Evolutionary conservation across 2,888 invertebrate species (phyloP).

Genomic region (Clistopyga incitator): DNA sequence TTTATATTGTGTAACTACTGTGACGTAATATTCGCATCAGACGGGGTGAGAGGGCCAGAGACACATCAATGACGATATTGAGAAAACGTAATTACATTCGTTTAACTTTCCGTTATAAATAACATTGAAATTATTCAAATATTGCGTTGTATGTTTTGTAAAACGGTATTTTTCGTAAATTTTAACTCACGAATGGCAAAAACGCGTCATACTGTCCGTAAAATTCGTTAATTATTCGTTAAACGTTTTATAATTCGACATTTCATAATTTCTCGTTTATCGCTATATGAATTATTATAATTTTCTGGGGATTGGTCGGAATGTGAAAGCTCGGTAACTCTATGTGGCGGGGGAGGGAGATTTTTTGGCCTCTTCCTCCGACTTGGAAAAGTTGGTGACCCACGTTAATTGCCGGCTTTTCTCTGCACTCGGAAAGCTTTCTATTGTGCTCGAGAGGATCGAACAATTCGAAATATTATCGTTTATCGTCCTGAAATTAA

Average conservation of each 20-base stretch:
- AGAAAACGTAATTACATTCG: no score
- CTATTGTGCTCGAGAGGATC: not conserved
- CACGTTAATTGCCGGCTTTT: not conserved
- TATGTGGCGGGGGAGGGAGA: not conserved
- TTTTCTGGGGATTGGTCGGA: not conserved
- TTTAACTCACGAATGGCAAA: no score
- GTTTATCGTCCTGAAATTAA: not conserved
- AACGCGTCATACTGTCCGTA: no score
- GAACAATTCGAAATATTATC: conserved; percentile 12
- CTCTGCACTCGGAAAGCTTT: not conserved
- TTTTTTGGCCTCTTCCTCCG: not conserved
- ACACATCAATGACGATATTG: conserved; percentile 14
- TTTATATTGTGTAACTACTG: not conserved
- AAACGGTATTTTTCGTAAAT: no score
- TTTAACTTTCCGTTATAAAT: no score
- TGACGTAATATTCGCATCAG: conserved; percentile 5
- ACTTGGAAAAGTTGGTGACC: not conserved
- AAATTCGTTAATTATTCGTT: no score
- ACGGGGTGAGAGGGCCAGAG: not conserved
- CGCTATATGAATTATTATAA: no score
- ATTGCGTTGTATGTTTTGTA: no score
- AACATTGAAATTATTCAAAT: no score
- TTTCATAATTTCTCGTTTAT: no score
- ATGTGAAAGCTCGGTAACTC: not conserved
- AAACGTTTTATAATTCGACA: not conserved